Evolutionary conservation across 2,113 vertebrate species (phyloP).

Genomic region (Tamias sibiricus): DNA sequence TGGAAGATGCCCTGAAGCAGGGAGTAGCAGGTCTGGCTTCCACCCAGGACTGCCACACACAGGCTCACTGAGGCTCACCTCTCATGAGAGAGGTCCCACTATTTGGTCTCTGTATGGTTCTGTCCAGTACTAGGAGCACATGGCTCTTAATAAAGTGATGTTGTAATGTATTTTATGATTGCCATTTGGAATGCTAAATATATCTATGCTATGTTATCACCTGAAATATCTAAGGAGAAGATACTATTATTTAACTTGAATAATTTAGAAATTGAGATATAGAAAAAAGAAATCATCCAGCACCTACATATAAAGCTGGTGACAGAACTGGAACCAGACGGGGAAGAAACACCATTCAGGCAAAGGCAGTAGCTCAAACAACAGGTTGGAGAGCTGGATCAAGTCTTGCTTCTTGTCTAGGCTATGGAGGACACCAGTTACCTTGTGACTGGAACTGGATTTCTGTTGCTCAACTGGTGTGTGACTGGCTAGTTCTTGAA

Average conservation of each 20-base stretch:
- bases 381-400: neutral
- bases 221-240: neutral
- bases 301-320: neutral
- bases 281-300: neutral
- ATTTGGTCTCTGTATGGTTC: neutral
- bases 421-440: neutral
- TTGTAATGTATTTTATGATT: neutral
- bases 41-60: neutral
- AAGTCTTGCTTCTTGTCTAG: neutral
- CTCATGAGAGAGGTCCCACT: neutral
- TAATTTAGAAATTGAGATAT: conserved; percentile 13
- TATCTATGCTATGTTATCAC: conserved; percentile 13
- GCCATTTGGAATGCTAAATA: neutral
- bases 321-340: neutral
- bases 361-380: neutral
- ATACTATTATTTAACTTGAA: neutral
- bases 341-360: neutral
- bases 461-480: neutral
- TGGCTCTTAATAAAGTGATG: neutral
- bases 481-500: neutral
- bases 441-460: neutral
- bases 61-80: fast-evolving
- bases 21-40: neutral
- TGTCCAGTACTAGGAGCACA: neutral
- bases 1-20: neutral